Conservation (phyloP, 2,797 vertebrate species). For the Spinus pinus region DNA sequence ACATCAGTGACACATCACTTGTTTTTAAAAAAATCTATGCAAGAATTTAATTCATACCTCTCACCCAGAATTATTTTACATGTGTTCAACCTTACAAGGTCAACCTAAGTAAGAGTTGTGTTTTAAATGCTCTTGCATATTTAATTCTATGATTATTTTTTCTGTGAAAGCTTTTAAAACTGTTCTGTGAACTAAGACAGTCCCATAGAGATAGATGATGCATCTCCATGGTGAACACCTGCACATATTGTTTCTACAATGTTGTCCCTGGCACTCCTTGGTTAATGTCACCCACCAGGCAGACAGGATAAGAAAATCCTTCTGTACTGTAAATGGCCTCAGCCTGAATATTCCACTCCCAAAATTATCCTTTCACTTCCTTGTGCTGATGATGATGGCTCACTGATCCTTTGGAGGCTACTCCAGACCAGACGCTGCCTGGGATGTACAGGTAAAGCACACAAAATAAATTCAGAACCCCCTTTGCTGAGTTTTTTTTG, state of each 20-base stretch:
- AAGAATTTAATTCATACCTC: not conserved
- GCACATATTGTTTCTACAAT: not conserved
- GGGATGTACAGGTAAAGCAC: not conserved
- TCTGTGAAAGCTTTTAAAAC: not conserved
- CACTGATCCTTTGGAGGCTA: not conserved
- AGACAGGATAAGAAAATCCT: not conserved
- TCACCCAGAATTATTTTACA: not conserved
- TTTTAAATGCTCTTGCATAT: not conserved
- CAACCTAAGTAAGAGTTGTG: not conserved
- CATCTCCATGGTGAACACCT: not conserved
- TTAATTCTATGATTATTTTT: not conserved
- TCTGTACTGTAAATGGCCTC: not conserved
- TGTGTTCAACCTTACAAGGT: not conserved
- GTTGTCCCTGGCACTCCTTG: not conserved
- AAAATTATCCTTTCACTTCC: not conserved
- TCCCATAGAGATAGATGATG: not conserved
- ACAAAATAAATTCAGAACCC: not conserved
- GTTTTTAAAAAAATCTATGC: not conserved
- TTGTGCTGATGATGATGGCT: accelerated
- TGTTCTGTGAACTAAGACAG: not conserved
- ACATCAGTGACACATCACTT: not conserved
- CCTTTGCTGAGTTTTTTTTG: not conserved
- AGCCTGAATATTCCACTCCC: not conserved
- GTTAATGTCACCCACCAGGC: not conserved
- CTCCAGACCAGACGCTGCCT: not conserved